Evolutionary conservation across 2,797 vertebrate genomes (phyloP).

Genomic region (Thunnus albacares): DNA sequence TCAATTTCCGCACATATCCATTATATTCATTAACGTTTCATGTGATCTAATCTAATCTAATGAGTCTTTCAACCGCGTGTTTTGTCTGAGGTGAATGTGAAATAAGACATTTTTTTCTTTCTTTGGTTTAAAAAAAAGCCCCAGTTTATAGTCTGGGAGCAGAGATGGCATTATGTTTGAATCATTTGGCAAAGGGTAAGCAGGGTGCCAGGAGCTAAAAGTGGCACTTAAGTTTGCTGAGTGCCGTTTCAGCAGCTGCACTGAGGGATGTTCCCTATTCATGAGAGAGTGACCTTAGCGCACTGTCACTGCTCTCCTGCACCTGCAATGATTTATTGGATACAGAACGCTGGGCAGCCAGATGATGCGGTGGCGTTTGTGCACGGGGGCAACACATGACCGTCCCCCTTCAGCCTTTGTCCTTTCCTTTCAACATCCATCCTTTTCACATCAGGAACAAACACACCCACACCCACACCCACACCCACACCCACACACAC

Average conservation of each 20-base stretch:
- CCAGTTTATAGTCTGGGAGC: neutral
- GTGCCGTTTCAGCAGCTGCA: slow-evolving; percentile 68
- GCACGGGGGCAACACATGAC: slow-evolving; percentile 52
- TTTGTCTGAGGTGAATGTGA: slow-evolving; percentile 25
- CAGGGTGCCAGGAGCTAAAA: slow-evolving; percentile 54
- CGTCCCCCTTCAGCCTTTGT: slow-evolving; percentile 44
- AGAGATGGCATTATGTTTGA: slow-evolving; percentile 16
- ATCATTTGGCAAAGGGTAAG: slow-evolving; percentile 49
- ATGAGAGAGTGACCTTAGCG: slow-evolving; percentile 78
- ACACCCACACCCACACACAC: neutral
- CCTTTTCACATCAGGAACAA: neutral
- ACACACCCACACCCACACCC: slow-evolving; percentile 13
- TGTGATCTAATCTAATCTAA: slow-evolving; percentile 13
- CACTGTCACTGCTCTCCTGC: slow-evolving; percentile 68
- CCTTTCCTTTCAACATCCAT: slow-evolving; percentile 57
- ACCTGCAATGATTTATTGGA: slow-evolving; percentile 80
- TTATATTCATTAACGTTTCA: slow-evolving; percentile 26
- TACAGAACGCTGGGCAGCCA: slow-evolving; percentile 55
- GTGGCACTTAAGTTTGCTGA: slow-evolving; percentile 56
- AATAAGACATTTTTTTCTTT: slow-evolving; percentile 5
- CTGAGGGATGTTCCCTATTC: slow-evolving; percentile 69
- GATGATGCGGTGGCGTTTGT: slow-evolving; percentile 54
- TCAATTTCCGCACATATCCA: slow-evolving; percentile 8
- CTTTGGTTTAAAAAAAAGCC: neutral
- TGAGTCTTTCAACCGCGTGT: neutral